Conservation (phyloP, 2,797 vertebrate genomes). For the Fistularia tabacaria region DNA sequence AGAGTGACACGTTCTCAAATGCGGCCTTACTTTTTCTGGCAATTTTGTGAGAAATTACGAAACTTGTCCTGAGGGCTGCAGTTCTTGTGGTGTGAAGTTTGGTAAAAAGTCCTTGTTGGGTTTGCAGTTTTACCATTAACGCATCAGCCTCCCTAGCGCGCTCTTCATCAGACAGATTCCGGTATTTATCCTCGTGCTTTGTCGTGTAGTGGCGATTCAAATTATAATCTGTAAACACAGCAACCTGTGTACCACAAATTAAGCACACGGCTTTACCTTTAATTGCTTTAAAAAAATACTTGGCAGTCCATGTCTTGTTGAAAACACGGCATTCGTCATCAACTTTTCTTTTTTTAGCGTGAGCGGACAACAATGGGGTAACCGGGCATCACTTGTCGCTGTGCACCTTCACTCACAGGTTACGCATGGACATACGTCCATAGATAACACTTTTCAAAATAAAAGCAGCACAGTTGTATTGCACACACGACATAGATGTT, state of each 20-base stretch:
- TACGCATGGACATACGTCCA: not conserved
- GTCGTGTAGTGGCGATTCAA: conserved; percentile 1
- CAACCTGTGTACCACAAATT: conserved; percentile 8
- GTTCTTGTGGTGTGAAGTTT: not conserved
- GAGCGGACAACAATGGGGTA: not conserved
- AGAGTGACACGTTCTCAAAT: not conserved
- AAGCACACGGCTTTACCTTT: conserved; percentile 11
- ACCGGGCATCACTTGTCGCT: not conserved
- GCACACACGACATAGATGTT: not conserved
- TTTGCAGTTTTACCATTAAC: not conserved
- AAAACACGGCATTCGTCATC: conserved; percentile 4
- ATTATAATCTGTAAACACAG: conserved; percentile 16
- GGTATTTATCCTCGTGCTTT: not conserved
- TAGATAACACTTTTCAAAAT: not conserved
- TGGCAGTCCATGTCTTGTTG: conserved; percentile 11
- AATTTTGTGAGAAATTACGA: too few relatives aligned
- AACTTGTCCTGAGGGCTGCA: not conserved
- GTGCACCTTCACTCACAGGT: not conserved
- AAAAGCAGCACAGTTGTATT: conserved; percentile 2
- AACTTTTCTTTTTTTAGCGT: conserved; percentile 7
- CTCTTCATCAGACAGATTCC: not conserved
- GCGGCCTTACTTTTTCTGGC: not conserved
- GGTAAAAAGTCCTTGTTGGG: not conserved
- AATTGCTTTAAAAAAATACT: conserved; percentile 18
- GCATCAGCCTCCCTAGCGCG: not conserved